These are phyloP conservation scores for Acronicta leporina DNA, from an alignment of 2,888 invertebrate species.

Conservation along the genomic window DNA sequence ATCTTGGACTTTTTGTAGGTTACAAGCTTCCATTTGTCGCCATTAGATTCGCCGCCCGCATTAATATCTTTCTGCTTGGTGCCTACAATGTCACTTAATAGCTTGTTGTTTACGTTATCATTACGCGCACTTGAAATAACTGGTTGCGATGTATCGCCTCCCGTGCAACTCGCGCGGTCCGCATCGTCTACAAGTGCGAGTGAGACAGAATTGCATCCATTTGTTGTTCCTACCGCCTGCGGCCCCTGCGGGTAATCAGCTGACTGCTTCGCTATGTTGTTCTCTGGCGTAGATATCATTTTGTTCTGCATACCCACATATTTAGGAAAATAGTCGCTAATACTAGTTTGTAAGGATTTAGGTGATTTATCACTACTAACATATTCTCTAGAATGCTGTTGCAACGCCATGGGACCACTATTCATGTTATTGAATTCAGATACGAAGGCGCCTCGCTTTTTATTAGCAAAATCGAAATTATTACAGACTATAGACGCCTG, in stretches of 20 bases:
- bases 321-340: constrained; percentile 10
- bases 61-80: no score
- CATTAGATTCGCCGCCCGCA: no score
- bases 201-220: constrained; percentile 1
- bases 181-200: neutral
- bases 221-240: neutral
- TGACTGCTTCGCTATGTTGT: neutral
- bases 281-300: constrained; percentile 6
- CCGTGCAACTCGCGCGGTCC: no score
- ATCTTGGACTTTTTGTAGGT: no score
- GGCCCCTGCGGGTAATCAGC: neutral
- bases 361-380: constrained; percentile 1
- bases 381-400: neutral
- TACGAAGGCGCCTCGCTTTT: constrained; percentile 8
- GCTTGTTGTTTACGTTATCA: no score
- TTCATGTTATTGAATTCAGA: constrained; percentile 1
- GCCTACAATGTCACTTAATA: neutral
- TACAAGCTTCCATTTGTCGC: no score
- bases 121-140: no score
- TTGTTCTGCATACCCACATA: constrained; percentile 12
- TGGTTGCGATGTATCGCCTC: no score
- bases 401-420: constrained; percentile 7
- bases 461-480: constrained; percentile 15
- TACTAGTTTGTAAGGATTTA: constrained; percentile 1
- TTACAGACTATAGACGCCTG: constrained; percentile 4